These are phyloP conservation scores for Halcyon smyrnensis DNA, from an alignment of 2,797 vertebrate genomes.

Conservation along the genomic window DNA sequence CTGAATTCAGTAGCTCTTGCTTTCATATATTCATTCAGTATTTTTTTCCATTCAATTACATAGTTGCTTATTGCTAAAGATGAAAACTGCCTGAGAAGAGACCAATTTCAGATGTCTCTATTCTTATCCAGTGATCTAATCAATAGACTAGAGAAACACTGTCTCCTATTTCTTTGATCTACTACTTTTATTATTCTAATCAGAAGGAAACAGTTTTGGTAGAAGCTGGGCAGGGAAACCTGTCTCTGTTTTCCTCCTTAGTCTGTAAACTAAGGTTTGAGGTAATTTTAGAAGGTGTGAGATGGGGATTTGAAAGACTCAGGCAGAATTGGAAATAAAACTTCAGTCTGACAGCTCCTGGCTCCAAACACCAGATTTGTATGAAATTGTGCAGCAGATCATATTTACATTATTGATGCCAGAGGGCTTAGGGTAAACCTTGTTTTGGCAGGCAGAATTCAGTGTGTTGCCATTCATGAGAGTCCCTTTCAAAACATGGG, in stretches of 20 bases:
- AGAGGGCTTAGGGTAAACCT: not conserved
- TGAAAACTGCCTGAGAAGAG: not conserved
- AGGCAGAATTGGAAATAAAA: not conserved
- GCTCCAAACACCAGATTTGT: not conserved
- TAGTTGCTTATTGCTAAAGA: not conserved
- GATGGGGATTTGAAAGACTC: not conserved
- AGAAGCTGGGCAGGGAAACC: not conserved
- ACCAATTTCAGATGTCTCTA: not conserved
- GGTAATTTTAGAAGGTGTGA: not conserved
- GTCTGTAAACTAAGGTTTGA: not conserved
- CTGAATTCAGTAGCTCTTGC: not conserved
- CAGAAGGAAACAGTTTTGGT: not conserved
- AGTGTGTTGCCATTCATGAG: not conserved
- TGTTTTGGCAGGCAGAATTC: not conserved
- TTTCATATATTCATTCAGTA: not conserved
- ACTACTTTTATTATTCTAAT: not conserved
- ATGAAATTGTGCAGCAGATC: not conserved
- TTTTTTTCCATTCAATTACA: not conserved
- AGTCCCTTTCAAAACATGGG: not conserved
- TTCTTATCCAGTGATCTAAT: not conserved
- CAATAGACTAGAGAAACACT: not conserved
- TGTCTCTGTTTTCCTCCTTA: not conserved
- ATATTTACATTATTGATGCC: not conserved
- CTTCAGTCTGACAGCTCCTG: not conserved
- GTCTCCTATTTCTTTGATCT: not conserved